Conservation (phyloP, 2,797 vertebrate species). For the Anomalospiza imberbis region DNA sequence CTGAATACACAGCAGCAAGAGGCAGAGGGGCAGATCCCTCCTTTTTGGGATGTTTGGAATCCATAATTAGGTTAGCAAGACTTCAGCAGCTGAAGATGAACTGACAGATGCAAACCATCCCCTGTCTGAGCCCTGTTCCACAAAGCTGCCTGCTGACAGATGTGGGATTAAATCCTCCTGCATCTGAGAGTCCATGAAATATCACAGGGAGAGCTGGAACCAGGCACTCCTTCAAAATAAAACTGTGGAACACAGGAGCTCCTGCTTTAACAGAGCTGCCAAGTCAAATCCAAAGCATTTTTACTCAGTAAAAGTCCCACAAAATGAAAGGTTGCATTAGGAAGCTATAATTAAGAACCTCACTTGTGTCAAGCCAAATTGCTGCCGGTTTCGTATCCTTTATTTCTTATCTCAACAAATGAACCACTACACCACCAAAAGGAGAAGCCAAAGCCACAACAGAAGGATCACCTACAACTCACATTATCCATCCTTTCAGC, state of each 20-base stretch:
- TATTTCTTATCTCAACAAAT: neutral
- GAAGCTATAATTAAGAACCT: neutral
- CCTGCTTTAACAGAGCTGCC: neutral
- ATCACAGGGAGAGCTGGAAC: neutral
- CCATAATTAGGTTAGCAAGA: neutral
- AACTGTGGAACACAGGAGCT: neutral
- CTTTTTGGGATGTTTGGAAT: neutral
- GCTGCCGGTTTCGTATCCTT: neutral
- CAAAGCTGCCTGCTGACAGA: neutral
- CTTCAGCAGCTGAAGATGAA: neutral
- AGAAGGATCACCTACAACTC: neutral
- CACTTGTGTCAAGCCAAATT: neutral
- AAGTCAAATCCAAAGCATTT: neutral
- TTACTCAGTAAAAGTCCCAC: neutral
- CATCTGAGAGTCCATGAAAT: neutral
- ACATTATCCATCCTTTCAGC: neutral
- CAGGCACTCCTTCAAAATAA: neutral
- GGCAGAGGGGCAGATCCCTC: neutral
- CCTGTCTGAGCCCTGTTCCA: neutral
- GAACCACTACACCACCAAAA: neutral
- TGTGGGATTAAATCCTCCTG: neutral
- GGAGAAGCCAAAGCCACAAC: slow-evolving; percentile 5
- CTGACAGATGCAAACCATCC: neutral
- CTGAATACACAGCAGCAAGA: neutral
- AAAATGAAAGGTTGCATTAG: neutral